A percentile compares a stretch with the other conserved stretches of the same genome.
These are phyloP conservation scores for Globodera ellingtonae DNA, from an alignment of 1,140 invertebrate genomes.

Conservation along the genomic window DNA sequence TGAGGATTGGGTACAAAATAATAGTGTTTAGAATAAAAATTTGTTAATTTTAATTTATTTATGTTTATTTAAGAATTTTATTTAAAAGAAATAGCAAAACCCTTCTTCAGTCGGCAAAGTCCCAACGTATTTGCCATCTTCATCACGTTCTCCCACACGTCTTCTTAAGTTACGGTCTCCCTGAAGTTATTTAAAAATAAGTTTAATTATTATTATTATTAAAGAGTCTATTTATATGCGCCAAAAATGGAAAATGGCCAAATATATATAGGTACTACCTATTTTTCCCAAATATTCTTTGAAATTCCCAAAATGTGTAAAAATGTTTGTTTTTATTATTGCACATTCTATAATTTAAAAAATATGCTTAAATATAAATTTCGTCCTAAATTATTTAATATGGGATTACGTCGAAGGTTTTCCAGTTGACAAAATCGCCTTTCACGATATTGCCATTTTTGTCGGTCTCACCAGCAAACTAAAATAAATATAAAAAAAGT, in stretches of 20 bases:
- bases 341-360: too few relatives aligned
- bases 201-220: too few relatives aligned
- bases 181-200: not conserved
- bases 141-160: not conserved
- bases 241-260: too few relatives aligned
- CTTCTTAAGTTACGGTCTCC: not conserved
- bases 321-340: too few relatives aligned
- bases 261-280: too few relatives aligned
- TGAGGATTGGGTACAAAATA: too few relatives aligned
- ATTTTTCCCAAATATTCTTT: too few relatives aligned
- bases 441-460: constrained; percentile 45
- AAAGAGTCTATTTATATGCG: too few relatives aligned
- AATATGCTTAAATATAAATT: not conserved
- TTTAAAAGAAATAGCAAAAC: not conserved
- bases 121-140: too few relatives aligned
- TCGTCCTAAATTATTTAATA: not conserved
- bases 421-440: constrained; percentile 44
- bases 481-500: not conserved
- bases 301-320: not conserved
- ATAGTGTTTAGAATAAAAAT: too few relatives aligned
- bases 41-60: too few relatives aligned
- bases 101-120: not conserved
- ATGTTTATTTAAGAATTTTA: not conserved
- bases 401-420: constrained; percentile 39
- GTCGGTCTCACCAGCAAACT: constrained; percentile 61